A percentile compares a stretch with the other conserved stretches of the same genome.
These are phyloP conservation scores for Salvelinus sp. DNA, from an alignment of 2,113 vertebrate species.

Conservation along the genomic window DNA sequence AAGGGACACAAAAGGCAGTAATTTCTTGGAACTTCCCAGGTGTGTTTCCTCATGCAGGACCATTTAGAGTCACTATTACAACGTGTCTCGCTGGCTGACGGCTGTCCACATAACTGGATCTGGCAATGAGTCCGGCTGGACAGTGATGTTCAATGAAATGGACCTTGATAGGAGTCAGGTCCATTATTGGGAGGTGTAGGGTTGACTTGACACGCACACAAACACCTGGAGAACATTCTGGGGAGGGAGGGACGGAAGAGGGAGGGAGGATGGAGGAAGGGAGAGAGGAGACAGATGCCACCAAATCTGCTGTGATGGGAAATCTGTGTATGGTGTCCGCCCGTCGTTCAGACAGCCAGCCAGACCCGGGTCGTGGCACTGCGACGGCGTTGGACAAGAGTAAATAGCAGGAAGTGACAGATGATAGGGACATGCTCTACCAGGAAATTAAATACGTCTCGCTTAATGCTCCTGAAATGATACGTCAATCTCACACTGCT, in stretches of 20 bases:
- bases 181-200: background rate
- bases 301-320: slow-evolving; percentile 26
- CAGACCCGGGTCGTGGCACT: too few relatives aligned
- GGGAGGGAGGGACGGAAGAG: slow-evolving; percentile 10
- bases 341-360: slow-evolving; percentile 10
- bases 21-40: too few relatives aligned
- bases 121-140: background rate
- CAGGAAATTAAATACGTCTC: slow-evolving; percentile 64
- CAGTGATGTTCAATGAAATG: slow-evolving; percentile 26
- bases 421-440: slow-evolving; percentile 41
- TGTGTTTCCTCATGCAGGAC: too few relatives aligned
- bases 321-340: slow-evolving; percentile 30
- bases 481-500: slow-evolving; percentile 40
- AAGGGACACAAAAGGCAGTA: too few relatives aligned
- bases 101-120: too few relatives aligned
- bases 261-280: too few relatives aligned
- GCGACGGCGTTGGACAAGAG: too few relatives aligned
- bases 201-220: slow-evolving; percentile 23
- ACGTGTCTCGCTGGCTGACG: too few relatives aligned
- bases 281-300: background rate
- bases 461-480: slow-evolving; percentile 60
- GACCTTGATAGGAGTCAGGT: slow-evolving; percentile 29
- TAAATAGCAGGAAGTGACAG: too few relatives aligned
- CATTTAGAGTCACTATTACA: too few relatives aligned
- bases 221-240: slow-evolving; percentile 15